These are phyloP conservation scores for Nibea albiflora DNA, from an alignment of 2,113 vertebrate genomes.

Conservation along the genomic window DNA sequence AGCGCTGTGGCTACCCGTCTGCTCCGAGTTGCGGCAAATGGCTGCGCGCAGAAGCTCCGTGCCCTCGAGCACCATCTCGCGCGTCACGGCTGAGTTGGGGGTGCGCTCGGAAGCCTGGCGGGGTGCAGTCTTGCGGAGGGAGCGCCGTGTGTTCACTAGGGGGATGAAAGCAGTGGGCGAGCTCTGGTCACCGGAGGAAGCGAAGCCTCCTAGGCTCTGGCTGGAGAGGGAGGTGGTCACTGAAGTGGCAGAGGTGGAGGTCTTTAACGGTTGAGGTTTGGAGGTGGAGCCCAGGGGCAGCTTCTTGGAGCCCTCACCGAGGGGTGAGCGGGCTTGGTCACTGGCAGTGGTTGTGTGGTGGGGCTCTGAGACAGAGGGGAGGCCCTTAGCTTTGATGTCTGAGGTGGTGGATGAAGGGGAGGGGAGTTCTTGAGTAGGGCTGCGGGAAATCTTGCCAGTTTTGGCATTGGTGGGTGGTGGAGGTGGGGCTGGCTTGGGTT, in stretches of 20 bases:
- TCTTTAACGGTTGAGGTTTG: constrained; percentile 87
- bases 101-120: constrained; percentile 91
- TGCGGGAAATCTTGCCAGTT: constrained; percentile 85
- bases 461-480: constrained; percentile 87
- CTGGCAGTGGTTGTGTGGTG: constrained; percentile 74
- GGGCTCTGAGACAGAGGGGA: constrained; percentile 77
- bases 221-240: constrained; percentile 71
- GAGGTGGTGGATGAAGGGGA: constrained; percentile 51
- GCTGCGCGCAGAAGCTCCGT: constrained; percentile 89
- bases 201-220: constrained; percentile 68
- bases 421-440: constrained; percentile 85
- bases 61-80: constrained; percentile 91
- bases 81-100: constrained; percentile 90
- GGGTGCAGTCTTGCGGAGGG: constrained; percentile 90
- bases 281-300: constrained; percentile 81
- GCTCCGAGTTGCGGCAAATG: constrained; percentile 93
- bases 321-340: constrained; percentile 77
- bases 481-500: constrained; percentile 92
- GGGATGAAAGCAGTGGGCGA: constrained; percentile 90
- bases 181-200: constrained; percentile 80
- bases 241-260: constrained; percentile 74
- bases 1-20: constrained; percentile 93
- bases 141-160: constrained; percentile 91
- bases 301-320: constrained; percentile 85
- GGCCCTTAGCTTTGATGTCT: constrained; percentile 84